phyloP scores from a whole-genome alignment of 2,888 invertebrate species.

The Ormyrus rosae region DNA sequence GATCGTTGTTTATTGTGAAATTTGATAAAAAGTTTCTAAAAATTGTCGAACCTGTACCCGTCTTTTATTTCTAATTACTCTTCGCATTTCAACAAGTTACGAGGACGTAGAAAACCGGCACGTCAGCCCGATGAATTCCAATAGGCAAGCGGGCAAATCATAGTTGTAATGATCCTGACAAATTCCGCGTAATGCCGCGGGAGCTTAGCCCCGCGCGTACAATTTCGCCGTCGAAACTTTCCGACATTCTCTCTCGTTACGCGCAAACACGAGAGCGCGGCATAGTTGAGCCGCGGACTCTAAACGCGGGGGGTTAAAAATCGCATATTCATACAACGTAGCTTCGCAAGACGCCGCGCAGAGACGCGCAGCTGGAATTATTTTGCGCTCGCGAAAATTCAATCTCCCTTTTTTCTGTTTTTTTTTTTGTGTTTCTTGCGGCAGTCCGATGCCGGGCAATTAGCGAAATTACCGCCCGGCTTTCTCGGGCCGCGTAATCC shows the following conservation, averaged over 20 bases:
- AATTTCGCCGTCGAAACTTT: not conserved
- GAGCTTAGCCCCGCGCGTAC: slow-evolving; percentile 9
- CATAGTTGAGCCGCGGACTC: slow-evolving; percentile 59
- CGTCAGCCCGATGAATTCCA: no score
- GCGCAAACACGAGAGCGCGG: not conserved
- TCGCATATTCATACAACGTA: slow-evolving; percentile 63
- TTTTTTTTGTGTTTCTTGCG: not conserved
- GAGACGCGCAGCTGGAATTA: slow-evolving; percentile 37
- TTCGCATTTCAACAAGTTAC: no score
- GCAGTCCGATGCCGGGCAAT: slow-evolving; percentile 23
- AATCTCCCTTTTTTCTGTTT: not conserved
- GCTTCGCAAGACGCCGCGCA: no score
- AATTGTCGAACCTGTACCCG: no score
- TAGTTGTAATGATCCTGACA: slow-evolving; percentile 18
- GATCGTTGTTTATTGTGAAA: no score
- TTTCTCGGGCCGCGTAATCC: not conserved
- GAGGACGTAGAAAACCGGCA: no score
- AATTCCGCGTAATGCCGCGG: slow-evolving; percentile 1
- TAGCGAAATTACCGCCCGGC: slow-evolving; percentile 25
- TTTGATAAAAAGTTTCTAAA: no score
- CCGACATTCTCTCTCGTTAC: no score
- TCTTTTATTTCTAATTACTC: no score
- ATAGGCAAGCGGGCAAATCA: not conserved
- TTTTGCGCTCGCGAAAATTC: not conserved
- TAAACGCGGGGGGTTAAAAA: slow-evolving; percentile 55